These are phyloP conservation scores for Nemapogon koenigi DNA, from an alignment of 2,888 invertebrate species.

Conservation along the genomic window DNA sequence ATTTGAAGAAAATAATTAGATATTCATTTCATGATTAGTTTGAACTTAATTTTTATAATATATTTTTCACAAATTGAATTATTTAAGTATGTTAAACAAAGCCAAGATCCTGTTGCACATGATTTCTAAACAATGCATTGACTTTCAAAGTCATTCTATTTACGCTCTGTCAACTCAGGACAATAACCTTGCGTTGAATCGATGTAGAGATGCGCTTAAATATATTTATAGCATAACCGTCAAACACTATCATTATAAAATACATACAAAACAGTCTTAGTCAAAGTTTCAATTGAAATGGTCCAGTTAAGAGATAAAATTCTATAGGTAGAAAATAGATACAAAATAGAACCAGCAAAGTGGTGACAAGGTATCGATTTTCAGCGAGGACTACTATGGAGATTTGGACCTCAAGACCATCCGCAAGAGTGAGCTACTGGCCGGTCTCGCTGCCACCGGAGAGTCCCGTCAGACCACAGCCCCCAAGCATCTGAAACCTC, in stretches of 20 bases:
- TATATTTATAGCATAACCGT: too few relatives aligned
- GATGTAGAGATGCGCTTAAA: too few relatives aligned
- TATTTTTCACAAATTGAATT: too few relatives aligned
- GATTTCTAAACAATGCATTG: conserved; percentile 13
- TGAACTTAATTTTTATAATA: too few relatives aligned
- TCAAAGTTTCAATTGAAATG: background rate
- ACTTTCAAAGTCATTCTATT: conserved; percentile 18
- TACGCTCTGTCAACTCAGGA: conserved; percentile 26
- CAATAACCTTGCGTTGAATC: conserved; percentile 26
- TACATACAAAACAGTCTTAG: background rate
- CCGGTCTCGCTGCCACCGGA: conserved; percentile 73
- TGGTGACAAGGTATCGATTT: conserved; percentile 55
- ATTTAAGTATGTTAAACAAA: too few relatives aligned
- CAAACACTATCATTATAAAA: too few relatives aligned
- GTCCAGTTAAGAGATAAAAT: background rate
- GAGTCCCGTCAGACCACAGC: conserved; percentile 50
- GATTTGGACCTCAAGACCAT: conserved; percentile 94
- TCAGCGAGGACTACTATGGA: conserved; percentile 97
- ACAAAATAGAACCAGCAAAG: too few relatives aligned
- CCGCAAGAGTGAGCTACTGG: conserved; percentile 90
- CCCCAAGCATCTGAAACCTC: conserved; percentile 56
- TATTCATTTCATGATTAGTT: too few relatives aligned
- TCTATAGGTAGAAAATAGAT: too few relatives aligned
- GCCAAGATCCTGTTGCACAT: too few relatives aligned
- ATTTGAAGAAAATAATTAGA: too few relatives aligned